Base-by-base conservation (phyloP, 2,888 invertebrate species). In the Periphyllus acericola region DNA sequence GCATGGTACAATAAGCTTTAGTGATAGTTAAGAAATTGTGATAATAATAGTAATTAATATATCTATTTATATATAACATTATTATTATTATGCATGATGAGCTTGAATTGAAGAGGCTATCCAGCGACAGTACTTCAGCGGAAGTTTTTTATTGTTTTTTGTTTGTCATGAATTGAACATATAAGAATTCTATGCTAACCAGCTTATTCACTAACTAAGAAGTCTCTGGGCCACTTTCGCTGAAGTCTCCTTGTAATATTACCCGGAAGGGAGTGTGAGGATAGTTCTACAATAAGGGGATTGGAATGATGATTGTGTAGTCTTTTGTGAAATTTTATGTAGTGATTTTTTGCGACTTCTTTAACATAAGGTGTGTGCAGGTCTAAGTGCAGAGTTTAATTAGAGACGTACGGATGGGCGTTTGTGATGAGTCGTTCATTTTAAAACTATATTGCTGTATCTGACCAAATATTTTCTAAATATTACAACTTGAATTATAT, bases 391-490 rank as follows among this genome's bases (percentile, higher is more conserved):
- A 79, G 66, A 66, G 78, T 76, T 4, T 78, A 46, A 68, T 85
- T 85, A 3, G 78, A 78, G 52, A 36, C 36, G 76, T 78, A 85
- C 29, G 68, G 52, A 17, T 78, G 85, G 25, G 66, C 78, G n/a
- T 71, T 71, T 11, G 71, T 68, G 36, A 85, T 85, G 25, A 78
- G 78, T 9, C 21, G 9, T 46, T 46, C 4, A 46, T 46, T 46
- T 9, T 46, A 46, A 5, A 46, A 9, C 8, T 46, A 46, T 8
- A 46, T 46, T 5, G 11, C 9, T 46, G 4, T 46, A 46, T 46
- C 46, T 46, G 6, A 46, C 6, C 11, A 46, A 46, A 46, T 46
- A 46, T 46, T 3, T 46, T 9, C 9, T 46, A 46, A 46, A 9
- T 46, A 46, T 46, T 46, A 9, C n/a, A n/a, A n/a, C n/a, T 46